A percentile compares a stretch with the other conserved stretches of the same genome.
These are phyloP conservation scores for Carettochelys insculpta DNA, from an alignment of 2,113 vertebrate species.

Conservation along the genomic window DNA sequence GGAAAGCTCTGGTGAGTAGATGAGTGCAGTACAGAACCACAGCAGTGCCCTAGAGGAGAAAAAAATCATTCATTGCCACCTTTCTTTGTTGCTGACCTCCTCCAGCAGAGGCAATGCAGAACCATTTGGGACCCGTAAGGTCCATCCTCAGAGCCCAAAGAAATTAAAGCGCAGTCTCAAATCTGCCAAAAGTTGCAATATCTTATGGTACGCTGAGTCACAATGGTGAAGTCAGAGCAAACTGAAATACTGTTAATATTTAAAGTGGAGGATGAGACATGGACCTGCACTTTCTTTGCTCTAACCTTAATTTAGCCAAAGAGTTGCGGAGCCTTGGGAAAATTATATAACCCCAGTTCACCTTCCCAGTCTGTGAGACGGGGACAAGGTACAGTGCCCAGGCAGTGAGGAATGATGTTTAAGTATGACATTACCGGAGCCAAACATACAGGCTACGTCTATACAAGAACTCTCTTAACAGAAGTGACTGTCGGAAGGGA, in stretches of 20 bases:
- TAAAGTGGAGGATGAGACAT: background rate
- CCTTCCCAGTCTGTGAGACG: background rate
- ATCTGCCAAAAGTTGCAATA: background rate
- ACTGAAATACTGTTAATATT: background rate
- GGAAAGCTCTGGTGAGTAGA: background rate
- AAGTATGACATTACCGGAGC: background rate
- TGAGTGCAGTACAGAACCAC: background rate
- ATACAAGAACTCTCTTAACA: no score
- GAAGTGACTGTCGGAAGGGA: no score
- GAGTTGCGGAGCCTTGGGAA: no score
- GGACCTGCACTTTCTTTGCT: background rate
- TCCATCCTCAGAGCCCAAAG: background rate
- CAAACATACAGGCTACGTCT: no score
- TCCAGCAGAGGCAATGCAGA: background rate
- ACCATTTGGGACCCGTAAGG: background rate
- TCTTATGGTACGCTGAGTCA: background rate
- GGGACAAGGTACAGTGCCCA: background rate
- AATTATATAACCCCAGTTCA: background rate
- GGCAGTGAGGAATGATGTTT: background rate
- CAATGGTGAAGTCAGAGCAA: background rate
- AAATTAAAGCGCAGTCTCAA: background rate
- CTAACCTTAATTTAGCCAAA: background rate
- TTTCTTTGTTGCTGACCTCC: background rate
- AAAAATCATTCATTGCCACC: background rate
- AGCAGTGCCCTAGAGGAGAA: background rate